Conservation (phyloP, 2,888 invertebrate species). For the Drosophila sordidula region DNA sequence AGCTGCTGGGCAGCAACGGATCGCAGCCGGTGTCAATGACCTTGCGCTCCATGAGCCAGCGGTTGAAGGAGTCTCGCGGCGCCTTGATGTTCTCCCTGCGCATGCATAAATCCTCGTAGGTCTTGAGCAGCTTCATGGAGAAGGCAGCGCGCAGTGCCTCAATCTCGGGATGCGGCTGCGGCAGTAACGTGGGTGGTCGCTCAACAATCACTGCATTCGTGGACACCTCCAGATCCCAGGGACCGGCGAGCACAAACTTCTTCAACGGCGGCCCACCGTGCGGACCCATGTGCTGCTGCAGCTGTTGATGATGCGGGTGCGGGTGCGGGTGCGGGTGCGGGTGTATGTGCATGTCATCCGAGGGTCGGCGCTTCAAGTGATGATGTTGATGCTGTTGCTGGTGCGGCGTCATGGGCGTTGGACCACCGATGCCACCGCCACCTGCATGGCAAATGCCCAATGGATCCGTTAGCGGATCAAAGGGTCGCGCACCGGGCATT, state of each 20-base stretch:
- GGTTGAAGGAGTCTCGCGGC: slow-evolving; percentile 97
- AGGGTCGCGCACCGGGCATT: slow-evolving; percentile 92
- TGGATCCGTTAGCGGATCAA: slow-evolving; percentile 96
- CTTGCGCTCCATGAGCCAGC: slow-evolving; percentile 98
- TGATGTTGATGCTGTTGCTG: slow-evolving; percentile 75
- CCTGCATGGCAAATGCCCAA: slow-evolving; percentile 85
- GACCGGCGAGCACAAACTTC: slow-evolving; percentile 94
- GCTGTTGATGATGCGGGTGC: slow-evolving; percentile 67
- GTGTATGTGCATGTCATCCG: slow-evolving; percentile 84
- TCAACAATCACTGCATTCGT: slow-evolving; percentile 94
- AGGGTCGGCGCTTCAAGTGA: slow-evolving; percentile 83
- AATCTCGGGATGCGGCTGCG: slow-evolving; percentile 97
- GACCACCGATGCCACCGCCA: slow-evolving; percentile 57
- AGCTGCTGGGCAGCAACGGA: slow-evolving; percentile 95
- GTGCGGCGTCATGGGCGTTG: slow-evolving; percentile 77
- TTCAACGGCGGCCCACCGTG: slow-evolving; percentile 90
- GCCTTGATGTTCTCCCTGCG: slow-evolving; percentile 97
- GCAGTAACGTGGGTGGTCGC: slow-evolving; percentile 92
- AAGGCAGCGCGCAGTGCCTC: slow-evolving; percentile 94
- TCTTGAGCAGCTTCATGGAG: slow-evolving; percentile 93
- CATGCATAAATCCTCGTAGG: slow-evolving; percentile 97
- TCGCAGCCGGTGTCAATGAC: slow-evolving; percentile 95
- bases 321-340: slow-evolving; percentile 75
- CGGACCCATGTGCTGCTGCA: slow-evolving; percentile 66
- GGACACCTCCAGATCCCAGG: slow-evolving; percentile 97